These are phyloP conservation scores for Rhinichthys osculus DNA, from an alignment of 2,797 vertebrate species.

Conservation along the genomic window DNA sequence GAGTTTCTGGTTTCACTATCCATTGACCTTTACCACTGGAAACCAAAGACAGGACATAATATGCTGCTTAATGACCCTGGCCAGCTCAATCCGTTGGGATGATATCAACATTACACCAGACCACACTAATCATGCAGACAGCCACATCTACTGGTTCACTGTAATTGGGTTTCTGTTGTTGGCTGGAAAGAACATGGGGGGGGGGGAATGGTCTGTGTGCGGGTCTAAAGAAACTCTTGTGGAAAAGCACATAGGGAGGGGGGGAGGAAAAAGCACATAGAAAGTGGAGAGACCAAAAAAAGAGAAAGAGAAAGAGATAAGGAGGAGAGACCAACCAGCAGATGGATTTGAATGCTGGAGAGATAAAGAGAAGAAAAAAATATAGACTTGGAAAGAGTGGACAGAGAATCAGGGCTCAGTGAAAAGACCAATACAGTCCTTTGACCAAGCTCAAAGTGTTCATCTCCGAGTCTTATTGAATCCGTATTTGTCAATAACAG, in stretches of 20 bases:
- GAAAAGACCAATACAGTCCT: conserved; percentile 72
- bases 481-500: conserved; percentile 81
- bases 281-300: not conserved
- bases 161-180: conserved; percentile 65
- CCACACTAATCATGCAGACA: conserved; percentile 67
- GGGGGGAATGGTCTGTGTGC: conserved; percentile 64
- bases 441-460: conserved; percentile 73
- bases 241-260: not conserved
- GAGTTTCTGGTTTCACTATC: conserved; percentile 76
- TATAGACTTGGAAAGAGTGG: conserved; percentile 4
- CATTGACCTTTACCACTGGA: conserved; percentile 74
- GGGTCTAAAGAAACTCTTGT: conserved; percentile 20
- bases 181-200: conserved; percentile 61
- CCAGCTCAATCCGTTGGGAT: conserved; percentile 73
- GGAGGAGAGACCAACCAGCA: not conserved
- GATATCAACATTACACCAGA: conserved; percentile 76
- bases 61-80: conserved; percentile 75
- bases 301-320: conserved; percentile 30
- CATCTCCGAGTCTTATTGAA: conserved; percentile 80
- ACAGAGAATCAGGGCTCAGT: conserved; percentile 53
- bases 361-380: conserved; percentile 53
- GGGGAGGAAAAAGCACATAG: not conserved
- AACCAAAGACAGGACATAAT: conserved; percentile 79
- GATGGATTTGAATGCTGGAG: conserved; percentile 2
- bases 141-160: conserved; percentile 64